phyloP scores from a whole-genome alignment of 2,888 invertebrate species.

The Erebia ligea region DNA sequence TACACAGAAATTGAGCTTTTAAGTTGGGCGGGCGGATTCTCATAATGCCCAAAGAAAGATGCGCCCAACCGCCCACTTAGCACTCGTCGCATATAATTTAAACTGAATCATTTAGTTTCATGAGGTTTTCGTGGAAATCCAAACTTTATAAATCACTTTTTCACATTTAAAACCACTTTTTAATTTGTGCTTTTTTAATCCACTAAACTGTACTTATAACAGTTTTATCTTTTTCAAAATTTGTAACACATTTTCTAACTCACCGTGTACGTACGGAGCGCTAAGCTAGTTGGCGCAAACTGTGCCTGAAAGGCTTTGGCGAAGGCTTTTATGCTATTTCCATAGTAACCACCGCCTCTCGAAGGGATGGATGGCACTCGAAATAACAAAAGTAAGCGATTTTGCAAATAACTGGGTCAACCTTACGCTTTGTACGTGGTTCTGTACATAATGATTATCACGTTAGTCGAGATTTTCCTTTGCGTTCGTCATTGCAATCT shows the following conservation, averaged over 20 bases:
- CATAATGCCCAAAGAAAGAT: background rate
- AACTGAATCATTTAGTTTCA: background rate
- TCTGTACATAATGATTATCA: conserved; percentile 42
- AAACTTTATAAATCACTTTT: conserved; percentile 12
- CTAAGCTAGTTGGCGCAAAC: conserved; percentile 67
- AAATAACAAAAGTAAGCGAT: conserved; percentile 46
- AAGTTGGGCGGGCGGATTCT: conserved; percentile 12
- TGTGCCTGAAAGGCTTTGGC: conserved; percentile 53
- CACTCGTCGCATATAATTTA: background rate
- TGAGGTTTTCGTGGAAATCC: conserved; percentile 9
- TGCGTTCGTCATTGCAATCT: conserved; percentile 36
- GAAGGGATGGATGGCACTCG: conserved; percentile 51
- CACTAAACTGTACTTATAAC: conserved; percentile 21
- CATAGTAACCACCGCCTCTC: conserved; percentile 61
- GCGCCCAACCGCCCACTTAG: background rate
- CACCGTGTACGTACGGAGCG: conserved; percentile 75
- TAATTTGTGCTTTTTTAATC: conserved; percentile 10
- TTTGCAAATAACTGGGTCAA: conserved; percentile 49
- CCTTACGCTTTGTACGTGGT: conserved; percentile 41
- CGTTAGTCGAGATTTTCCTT: conserved; percentile 39
- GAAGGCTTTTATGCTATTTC: conserved; percentile 65
- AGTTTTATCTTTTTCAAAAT: conserved; percentile 26
- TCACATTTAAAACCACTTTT: conserved; percentile 20
- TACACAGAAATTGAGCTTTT: background rate
- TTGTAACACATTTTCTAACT: conserved; percentile 51